Evolutionary conservation across 2,113 vertebrate species (phyloP).

Genomic region (Cephalophus harveyi): DNA sequence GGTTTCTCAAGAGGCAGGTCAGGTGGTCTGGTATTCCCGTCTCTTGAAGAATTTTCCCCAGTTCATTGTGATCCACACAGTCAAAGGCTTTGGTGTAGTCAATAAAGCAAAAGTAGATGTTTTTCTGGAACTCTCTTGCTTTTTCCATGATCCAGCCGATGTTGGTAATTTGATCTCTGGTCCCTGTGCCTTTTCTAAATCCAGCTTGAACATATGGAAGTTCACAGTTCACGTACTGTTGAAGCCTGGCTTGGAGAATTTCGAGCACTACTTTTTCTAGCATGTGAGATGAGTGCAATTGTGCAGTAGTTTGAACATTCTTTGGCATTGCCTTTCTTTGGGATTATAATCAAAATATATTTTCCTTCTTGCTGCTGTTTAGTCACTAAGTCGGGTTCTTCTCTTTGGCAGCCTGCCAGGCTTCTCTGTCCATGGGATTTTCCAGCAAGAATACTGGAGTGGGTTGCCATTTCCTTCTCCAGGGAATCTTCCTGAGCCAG

Average conservation of each 20-base stretch:
- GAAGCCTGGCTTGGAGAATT: not conserved
- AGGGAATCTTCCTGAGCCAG: not conserved
- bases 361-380: not conserved
- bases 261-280: not conserved
- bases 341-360: not conserved
- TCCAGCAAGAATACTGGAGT: not conserved
- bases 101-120: not conserved
- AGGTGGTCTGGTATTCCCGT: not conserved
- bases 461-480: not conserved
- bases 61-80: not conserved
- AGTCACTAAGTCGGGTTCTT: accelerated
- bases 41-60: not conserved
- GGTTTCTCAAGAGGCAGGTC: not conserved
- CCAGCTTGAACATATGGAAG: not conserved
- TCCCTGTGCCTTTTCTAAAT: not conserved
- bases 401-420: not conserved
- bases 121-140: not conserved
- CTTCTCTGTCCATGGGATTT: not conserved
- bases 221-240: not conserved
- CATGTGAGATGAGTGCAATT: not conserved
- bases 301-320: not conserved
- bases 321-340: not conserved
- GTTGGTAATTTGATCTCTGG: not conserved
- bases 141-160: not conserved
- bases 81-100: not conserved